phyloP scores from a whole-genome alignment of 2,888 invertebrate genomes.

The Minunthozetes semirufus region DNA sequence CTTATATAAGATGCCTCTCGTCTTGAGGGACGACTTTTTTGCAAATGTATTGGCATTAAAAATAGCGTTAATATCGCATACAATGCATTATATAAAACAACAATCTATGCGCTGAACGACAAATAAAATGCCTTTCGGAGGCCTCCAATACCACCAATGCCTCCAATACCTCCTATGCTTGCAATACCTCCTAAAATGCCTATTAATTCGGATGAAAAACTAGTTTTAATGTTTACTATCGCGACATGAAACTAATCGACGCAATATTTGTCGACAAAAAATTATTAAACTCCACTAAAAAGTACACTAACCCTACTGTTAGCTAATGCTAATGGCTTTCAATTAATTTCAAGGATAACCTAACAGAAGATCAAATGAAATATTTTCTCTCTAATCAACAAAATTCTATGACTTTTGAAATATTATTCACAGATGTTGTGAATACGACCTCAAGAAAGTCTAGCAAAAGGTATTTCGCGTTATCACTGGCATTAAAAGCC shows the following conservation, averaged over 20 bases:
- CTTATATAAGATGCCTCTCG: neutral
- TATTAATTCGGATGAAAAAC: neutral
- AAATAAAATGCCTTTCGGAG: neutral
- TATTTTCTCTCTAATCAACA: too few species aligned
- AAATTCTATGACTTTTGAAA: too few species aligned
- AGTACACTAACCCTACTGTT: conserved; percentile 15
- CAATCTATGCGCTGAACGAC: neutral
- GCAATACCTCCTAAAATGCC: neutral
- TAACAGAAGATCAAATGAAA: too few species aligned
- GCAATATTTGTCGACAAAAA: neutral
- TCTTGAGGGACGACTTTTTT: neutral
- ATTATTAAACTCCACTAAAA: neutral
- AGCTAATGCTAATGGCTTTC: neutral
- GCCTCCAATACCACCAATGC: conserved; percentile 1
- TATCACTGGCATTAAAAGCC: too few species aligned
- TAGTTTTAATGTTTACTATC: conserved; percentile 21
- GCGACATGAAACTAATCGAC: conserved; percentile 15
- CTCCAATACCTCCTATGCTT: neutral
- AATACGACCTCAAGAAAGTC: too few species aligned
- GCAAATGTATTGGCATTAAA: neutral
- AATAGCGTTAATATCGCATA: neutral
- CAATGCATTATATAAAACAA: neutral
- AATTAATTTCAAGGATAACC: neutral
- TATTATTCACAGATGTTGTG: too few species aligned
- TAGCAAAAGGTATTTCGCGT: too few species aligned